These are phyloP conservation scores for Labeo rohita DNA, from an alignment of 2,113 vertebrate species.

Conservation along the genomic window DNA sequence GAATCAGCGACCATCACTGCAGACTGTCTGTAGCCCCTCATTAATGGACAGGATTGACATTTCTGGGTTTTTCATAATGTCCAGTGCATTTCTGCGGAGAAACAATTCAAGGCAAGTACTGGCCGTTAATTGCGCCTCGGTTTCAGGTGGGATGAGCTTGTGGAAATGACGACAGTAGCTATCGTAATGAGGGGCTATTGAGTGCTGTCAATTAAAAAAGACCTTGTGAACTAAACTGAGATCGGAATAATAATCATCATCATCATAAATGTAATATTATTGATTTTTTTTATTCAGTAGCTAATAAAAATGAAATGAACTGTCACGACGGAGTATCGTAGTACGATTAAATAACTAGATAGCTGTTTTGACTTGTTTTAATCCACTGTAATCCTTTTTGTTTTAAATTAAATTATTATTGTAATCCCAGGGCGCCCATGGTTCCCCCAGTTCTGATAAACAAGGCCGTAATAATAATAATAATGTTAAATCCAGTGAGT, in stretches of 20 bases:
- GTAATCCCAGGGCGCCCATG: neutral
- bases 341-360: neutral
- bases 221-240: neutral
- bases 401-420: neutral
- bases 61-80: constrained; percentile 63
- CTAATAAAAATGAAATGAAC: neutral
- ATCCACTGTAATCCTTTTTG: neutral
- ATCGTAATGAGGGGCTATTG: constrained; percentile 51
- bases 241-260: neutral
- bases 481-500: neutral
- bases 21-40: constrained; percentile 63
- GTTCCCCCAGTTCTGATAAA: neutral
- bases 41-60: constrained; percentile 70
- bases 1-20: constrained; percentile 33
- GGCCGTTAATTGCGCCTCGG: constrained; percentile 64
- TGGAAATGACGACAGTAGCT: constrained; percentile 65
- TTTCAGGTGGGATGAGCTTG: constrained; percentile 68
- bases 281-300: neutral
- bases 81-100: constrained; percentile 21
- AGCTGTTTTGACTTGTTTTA: neutral
- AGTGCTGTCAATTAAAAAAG: constrained; percentile 25
- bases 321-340: neutral
- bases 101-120: neutral
- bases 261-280: neutral
- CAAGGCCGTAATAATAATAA: no score